These are phyloP conservation scores for Pipistrellus pipistrellus DNA, from an alignment of 2,797 vertebrate species.

Conservation along the genomic window DNA sequence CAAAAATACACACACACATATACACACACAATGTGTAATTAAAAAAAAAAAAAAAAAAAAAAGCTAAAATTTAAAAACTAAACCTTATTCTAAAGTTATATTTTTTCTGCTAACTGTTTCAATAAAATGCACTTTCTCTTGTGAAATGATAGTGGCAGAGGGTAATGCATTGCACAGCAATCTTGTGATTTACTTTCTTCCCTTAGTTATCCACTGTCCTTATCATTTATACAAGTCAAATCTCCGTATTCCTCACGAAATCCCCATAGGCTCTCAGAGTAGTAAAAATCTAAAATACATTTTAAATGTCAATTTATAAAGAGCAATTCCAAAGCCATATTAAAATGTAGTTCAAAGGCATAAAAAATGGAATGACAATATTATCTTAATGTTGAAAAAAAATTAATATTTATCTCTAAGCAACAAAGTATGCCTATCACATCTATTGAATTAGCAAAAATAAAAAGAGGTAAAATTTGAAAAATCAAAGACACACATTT, in stretches of 20 bases:
- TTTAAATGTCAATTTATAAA: constrained; percentile 36
- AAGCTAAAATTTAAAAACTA: not conserved
- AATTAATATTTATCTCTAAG: not conserved
- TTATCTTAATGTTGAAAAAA: constrained; percentile 13
- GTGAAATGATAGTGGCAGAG: not conserved
- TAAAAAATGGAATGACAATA: constrained; percentile 14
- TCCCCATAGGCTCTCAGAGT: not conserved
- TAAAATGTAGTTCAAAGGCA: not conserved
- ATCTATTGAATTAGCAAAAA: not conserved
- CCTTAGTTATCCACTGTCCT: not conserved
- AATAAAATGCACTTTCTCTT: not conserved
- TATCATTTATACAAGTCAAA: not conserved
- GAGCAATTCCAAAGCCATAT: not conserved
- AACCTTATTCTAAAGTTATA: not conserved
- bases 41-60: not conserved
- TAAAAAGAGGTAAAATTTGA: not conserved
- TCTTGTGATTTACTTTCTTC: not conserved
- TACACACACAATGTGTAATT: not conserved
- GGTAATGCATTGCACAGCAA: too few species aligned
- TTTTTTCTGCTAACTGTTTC: not conserved
- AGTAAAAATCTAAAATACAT: constrained; percentile 9
- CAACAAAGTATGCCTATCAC: not conserved
- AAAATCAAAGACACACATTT: constrained; percentile 18
- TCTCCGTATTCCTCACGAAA: not conserved
- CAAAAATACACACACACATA: not conserved